phyloP scores from a whole-genome alignment of 2,888 invertebrate genomes.

The Laspeyria flexula region DNA sequence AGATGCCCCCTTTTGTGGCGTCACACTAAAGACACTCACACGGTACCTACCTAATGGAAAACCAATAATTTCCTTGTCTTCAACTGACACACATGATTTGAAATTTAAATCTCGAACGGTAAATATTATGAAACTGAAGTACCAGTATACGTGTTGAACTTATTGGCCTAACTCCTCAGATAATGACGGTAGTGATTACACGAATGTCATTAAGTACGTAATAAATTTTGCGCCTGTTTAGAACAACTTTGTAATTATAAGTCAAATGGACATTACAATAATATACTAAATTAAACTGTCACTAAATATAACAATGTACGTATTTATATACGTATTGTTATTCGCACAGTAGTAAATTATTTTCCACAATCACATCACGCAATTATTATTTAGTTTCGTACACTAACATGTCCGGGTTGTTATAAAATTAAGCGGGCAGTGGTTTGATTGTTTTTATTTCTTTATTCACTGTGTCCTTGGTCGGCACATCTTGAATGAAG shows the following conservation, averaged over 20 bases:
- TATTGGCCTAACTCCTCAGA: conserved; percentile 17
- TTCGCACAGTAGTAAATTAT: conserved; percentile 41
- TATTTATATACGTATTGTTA: neutral
- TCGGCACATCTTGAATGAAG: conserved; percentile 65
- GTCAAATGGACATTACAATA: conserved; percentile 19
- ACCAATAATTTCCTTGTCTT: conserved; percentile 57
- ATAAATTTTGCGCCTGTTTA: conserved; percentile 9
- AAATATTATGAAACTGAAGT: conserved; percentile 40
- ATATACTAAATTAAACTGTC: conserved; percentile 15
- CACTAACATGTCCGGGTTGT: conserved; percentile 45
- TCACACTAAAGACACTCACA: conserved; percentile 53
- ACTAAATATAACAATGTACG: conserved; percentile 3
- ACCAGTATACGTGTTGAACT: conserved; percentile 42
- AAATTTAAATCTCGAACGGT: conserved; percentile 60
- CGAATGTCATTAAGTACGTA: conserved; percentile 13
- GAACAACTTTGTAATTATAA: conserved; percentile 7
- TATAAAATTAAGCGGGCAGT: conserved; percentile 50
- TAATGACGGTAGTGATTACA: conserved; percentile 20
- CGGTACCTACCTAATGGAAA: conserved; percentile 50
- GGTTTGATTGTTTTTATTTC: conserved; percentile 53
- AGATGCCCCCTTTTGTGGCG: conserved; percentile 66
- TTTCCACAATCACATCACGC: conserved; percentile 34
- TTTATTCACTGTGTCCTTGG: conserved; percentile 64
- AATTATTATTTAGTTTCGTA: conserved; percentile 45
- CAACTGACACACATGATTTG: conserved; percentile 54